Evolutionary conservation across 2,888 invertebrate species (phyloP), one percentile per base, ranked within the genome.

Genomic region (Diploptera punctata): DNA sequence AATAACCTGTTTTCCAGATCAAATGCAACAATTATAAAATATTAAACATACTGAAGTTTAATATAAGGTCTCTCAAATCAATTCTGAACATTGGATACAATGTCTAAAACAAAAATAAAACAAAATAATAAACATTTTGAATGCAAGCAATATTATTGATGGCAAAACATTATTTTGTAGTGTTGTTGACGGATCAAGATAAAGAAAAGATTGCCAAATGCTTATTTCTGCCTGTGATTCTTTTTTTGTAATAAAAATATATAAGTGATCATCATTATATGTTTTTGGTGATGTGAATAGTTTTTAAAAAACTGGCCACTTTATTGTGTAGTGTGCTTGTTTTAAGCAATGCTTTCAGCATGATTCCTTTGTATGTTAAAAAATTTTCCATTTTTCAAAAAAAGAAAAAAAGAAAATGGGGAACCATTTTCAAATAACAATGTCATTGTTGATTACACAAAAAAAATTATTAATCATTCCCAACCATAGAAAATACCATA

Each of bases 181-280:
- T 71, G 67, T 67, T 70, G 47, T 65, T 70, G 26, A 60, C 31
- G 60, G 31, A 44, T 44, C 43, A 31, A 67, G 68, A 44, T 52
- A 67, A 60, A 73, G 10, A 52, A 47, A 52, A 57, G 31, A 52
- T 68, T 71, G 57, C 67, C 38, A 62, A 73, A 73, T 52, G 71
- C 71, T 73, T 73, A 61, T 73, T 71, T 61, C 67, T 71, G 71
- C 71, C 73, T 73, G 73, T 73, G 71, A 71, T 70, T 73, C 67
- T 62, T 72, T 73, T n/a, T 70, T 72, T 68, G 52, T 62, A 69
- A 72, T 33, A 72, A 61, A 60, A 49, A 31, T 62, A 72, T 65
- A 65, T 21, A 65, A 65, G 65, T 62, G 68, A 68, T 26, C 68
- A 62, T 60, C 61, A 38, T 61, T 61, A 68, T 72, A 44, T 44